Evolutionary conservation across 2,113 vertebrate genomes (phyloP), one percentile per base, ranked within the genome.

Genomic region (Nyctereutes procyonoides): DNA sequence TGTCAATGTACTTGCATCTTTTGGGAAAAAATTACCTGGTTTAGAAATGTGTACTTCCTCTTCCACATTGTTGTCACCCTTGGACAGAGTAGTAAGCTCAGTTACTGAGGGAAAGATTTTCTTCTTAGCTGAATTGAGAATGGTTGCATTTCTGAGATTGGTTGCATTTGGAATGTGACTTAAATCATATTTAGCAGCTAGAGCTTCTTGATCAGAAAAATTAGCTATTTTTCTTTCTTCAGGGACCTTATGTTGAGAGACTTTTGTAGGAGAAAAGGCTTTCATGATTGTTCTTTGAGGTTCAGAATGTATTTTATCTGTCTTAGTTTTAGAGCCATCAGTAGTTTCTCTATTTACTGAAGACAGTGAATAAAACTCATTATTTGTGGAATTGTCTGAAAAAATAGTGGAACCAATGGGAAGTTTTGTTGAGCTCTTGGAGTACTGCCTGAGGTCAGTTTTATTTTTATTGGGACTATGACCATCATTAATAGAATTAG

Each of bases 281-380:
- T 95, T 90, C 63, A 63, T 91, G 58, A 82, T 89, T 65, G 28
- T 89, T 89, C 71, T 71, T 48, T 56, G 79, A 95, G 19, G 48
- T 85, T 95, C 35, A 38, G 19, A 65, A 89, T 86, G 28, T 65
- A 79, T 89, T 97, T 85, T 35, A 95, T 63, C 28, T 63, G 43
- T 73, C 19, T 93, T 48, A 43, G 55, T 74, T 65, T 93, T 90
- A 90, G 80, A 53, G 79, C 63, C 79, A 22, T 51, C 35, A 14
- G 24, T 58, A 17, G n/a, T 93, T 73, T 73, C 63, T 90, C 35
- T 90, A 16, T 65, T 97, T 86, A 13, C 10, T 32, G 58, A 92
- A 20, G 32, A 2, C 30, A 81, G 17, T 88, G 26, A 80, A 85
- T 84, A 16, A 96, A 92, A 80, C 19, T 63, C 20, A 74, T 14